Conservation (phyloP, 2,797 vertebrate genomes). For the Oreochromis grahami region DNA sequence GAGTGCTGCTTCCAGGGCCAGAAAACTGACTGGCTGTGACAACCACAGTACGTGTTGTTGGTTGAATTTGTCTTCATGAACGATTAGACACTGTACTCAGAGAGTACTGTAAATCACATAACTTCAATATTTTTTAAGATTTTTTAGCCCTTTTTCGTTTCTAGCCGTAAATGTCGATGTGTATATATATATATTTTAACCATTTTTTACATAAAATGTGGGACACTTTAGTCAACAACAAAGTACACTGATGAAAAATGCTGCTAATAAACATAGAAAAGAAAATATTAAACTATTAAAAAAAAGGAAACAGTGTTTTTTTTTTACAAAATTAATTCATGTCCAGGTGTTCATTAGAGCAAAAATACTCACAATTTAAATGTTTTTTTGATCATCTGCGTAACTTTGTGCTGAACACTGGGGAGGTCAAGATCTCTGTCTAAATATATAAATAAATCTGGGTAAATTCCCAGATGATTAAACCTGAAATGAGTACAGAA, state of each 20-base stretch:
- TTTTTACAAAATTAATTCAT: neutral
- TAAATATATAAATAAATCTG: too few species aligned
- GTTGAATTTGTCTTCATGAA: neutral
- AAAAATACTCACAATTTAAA: neutral
- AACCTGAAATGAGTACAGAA: neutral
- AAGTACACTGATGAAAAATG: neutral
- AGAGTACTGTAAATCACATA: neutral
- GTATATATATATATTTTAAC: accelerated
- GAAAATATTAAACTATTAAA: neutral
- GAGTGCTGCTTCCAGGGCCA: slow-evolving; percentile 3
- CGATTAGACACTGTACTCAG: neutral
- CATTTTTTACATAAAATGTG: neutral
- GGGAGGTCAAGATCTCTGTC: too few species aligned
- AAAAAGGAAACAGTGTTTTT: neutral
- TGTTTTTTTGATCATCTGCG: neutral
- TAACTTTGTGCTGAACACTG: too few species aligned
- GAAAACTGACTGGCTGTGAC: neutral
- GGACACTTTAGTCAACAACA: neutral
- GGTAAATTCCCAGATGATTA: neutral
- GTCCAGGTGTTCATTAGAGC: neutral
- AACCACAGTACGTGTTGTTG: slow-evolving; percentile 28
- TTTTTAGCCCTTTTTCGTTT: neutral
- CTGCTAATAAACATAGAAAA: neutral
- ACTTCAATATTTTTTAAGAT: neutral
- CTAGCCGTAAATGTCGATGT: neutral